phyloP scores from a whole-genome alignment of 1,140 invertebrate species.

The Drosophila sucinea region DNA sequence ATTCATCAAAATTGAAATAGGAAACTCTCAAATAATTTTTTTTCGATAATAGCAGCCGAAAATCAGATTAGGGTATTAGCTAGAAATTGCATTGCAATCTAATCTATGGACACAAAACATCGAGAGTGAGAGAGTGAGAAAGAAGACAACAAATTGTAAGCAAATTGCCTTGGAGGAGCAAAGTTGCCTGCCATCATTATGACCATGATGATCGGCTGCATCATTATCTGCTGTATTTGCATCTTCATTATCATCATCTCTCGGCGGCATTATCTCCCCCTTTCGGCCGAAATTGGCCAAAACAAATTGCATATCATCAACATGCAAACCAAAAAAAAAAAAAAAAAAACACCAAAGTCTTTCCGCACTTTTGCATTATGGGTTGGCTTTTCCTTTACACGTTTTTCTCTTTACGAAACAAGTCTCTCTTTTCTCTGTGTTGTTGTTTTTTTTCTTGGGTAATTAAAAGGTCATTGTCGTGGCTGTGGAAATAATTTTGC shows the following conservation, averaged over 20 bases:
- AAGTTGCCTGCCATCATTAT: slow-evolving; percentile 11
- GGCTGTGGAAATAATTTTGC: slow-evolving; percentile 20
- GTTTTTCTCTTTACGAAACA: slow-evolving; percentile 16
- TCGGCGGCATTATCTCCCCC: not conserved
- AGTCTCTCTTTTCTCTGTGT: not conserved
- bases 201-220: not conserved
- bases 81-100: slow-evolving; percentile 20
- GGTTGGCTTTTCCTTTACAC: slow-evolving; percentile 17
- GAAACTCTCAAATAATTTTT: slow-evolving; percentile 4
- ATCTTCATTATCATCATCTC: slow-evolving; percentile 1
- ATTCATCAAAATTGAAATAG: not conserved
- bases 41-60: not conserved
- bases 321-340: slow-evolving; percentile 9
- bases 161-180: not conserved
- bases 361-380: slow-evolving; percentile 15
- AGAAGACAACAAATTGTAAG: not conserved
- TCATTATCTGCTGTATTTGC: not conserved
- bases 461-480: slow-evolving; percentile 23
- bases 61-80: slow-evolving; percentile 1
- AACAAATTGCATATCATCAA: slow-evolving; percentile 24
- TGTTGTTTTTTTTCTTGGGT: not conserved
- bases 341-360: slow-evolving; percentile 1
- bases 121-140: no score
- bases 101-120: not conserved
- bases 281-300: slow-evolving; percentile 14